Evolutionary conservation across 1,140 invertebrate species (phyloP), one percentile per base, ranked within the genome.

Genomic region (Lethrus apterus): DNA sequence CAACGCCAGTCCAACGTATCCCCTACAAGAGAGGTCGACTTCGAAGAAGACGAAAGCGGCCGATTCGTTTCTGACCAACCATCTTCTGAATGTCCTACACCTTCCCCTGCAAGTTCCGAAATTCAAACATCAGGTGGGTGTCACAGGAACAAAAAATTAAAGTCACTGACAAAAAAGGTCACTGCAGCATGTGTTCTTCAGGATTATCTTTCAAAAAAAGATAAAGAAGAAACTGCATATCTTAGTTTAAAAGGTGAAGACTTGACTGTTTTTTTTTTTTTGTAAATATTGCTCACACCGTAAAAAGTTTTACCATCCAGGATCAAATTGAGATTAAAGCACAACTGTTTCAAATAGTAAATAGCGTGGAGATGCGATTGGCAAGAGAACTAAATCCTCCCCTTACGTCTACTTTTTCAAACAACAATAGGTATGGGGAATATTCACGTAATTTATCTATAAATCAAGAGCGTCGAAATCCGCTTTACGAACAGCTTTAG

Each of bases 231-330:
- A 17, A 10, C 23, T 26, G 23, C 23, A 4, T 9, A 10, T 13
- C 14, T 31, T 2, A 44, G 44, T 35, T 17, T 26, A 26, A 18
- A 49, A 9, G 35, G 11, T 34, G n/a, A 41, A 8, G 44, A 26
- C 23, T 26, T 26, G 23, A 26, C 23, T 26, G 23, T 7, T 26
- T 26, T 26, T 26, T 26, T 26, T 26, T 51, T 43, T 49, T 51
- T 13, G 26, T 44, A 31, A 26, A 5, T 32, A 52, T 49, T 30
- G 29, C 17, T 23, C 7, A 43, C 1, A 51, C 50, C 36, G 50
- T 48, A 5, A 41, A 52, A 35, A 17, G 10, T 5, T 52, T 52
- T 38, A 46, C 33, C 24, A 0, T 33, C 13, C 2, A 4, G 17
- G 50, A 52, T 41, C 46, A 52, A 44, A 33, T 26, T 26, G 5